A percentile compares a stretch with the other conserved stretches of the same genome.
phyloP scores from a whole-genome alignment of 2,797 vertebrate genomes.

The Momotus momota region DNA sequence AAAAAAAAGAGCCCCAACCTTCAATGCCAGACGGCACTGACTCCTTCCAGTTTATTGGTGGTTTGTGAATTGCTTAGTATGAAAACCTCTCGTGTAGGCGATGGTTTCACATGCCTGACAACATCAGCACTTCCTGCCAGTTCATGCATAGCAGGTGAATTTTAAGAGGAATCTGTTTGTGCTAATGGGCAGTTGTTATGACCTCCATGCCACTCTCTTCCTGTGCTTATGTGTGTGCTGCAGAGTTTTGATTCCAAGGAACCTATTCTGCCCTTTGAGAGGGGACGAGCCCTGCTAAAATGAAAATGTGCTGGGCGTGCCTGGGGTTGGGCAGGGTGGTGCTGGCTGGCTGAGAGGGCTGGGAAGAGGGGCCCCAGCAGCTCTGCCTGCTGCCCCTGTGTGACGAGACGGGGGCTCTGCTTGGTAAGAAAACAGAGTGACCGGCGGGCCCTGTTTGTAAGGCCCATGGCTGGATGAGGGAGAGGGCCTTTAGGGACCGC shows the following conservation, averaged over 20 bases:
- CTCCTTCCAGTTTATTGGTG: background rate
- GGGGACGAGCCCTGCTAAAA: background rate
- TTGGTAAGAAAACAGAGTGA: background rate
- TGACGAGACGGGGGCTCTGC: background rate
- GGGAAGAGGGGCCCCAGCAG: background rate
- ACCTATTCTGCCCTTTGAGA: background rate
- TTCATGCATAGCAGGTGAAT: background rate
- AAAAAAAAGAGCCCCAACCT: background rate
- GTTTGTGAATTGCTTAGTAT: background rate
- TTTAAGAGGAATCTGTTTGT: background rate
- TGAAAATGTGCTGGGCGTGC: fast-evolving
- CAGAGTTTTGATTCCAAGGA: background rate
- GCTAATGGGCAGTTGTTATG: fast-evolving
- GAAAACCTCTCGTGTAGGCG: background rate
- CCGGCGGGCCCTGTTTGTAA: background rate
- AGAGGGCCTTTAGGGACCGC: fast-evolving
- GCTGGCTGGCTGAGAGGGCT: background rate
- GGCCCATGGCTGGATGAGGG: background rate
- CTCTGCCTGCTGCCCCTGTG: background rate
- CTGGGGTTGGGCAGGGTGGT: background rate
- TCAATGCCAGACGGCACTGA: background rate
- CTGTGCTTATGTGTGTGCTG: fast-evolving
- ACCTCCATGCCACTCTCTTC: background rate
- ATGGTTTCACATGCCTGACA: background rate
- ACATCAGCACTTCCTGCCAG: background rate